Percentiles rank a stretch among this genome's conserved stretches.
These are phyloP conservation scores for Agrilus planipennis DNA, from an alignment of 1,140 invertebrate species.

Conservation along the genomic window DNA sequence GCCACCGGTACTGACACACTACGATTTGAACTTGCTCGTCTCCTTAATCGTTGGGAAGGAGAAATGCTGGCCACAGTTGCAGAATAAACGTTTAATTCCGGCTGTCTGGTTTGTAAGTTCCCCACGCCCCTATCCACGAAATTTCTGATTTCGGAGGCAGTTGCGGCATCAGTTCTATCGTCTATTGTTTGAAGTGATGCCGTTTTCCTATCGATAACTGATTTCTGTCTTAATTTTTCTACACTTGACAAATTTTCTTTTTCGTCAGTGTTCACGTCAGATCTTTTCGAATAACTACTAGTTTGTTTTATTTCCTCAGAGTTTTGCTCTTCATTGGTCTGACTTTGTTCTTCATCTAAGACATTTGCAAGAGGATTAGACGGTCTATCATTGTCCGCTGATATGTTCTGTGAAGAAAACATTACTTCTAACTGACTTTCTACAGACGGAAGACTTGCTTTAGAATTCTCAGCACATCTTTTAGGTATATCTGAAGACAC, in stretches of 20 bases:
- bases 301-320: background rate
- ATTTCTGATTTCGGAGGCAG: background rate
- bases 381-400: background rate
- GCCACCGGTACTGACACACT: too few species aligned
- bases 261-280: background rate
- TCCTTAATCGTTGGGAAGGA: too few species aligned
- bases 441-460: background rate
- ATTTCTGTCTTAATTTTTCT: background rate
- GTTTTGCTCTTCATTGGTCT: background rate
- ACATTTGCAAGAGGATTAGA: conserved; percentile 4
- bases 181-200: too few species aligned
- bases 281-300: background rate
- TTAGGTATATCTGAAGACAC: background rate
- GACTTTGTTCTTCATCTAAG: background rate
- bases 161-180: background rate
- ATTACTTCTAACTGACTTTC: conserved; percentile 5
- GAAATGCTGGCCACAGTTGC: too few species aligned
- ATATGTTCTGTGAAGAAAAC: conserved; percentile 1
- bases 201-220: too few species aligned
- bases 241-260: background rate
- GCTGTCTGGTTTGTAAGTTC: too few species aligned
- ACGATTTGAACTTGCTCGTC: too few species aligned
- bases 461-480: background rate
- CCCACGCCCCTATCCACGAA: too few species aligned
- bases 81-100: too few species aligned